phyloP scores from a whole-genome alignment of 2,888 invertebrate genomes.

The Pseudanteris insignis region DNA sequence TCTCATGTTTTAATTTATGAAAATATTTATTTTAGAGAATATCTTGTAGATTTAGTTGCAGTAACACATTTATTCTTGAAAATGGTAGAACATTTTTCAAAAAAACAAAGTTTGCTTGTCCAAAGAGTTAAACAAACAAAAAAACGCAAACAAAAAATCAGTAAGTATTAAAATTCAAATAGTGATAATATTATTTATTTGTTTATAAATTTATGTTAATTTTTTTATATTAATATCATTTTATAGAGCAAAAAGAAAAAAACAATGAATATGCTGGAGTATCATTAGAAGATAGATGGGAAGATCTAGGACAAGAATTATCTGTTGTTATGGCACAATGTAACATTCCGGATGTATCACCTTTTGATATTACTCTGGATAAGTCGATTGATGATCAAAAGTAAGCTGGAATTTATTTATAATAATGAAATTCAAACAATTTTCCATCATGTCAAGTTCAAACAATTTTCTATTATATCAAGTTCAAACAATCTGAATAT shows the following conservation, averaged over 20 bases:
- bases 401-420: constrained; percentile 72
- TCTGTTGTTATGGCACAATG: constrained; percentile 71
- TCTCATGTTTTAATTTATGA: no score
- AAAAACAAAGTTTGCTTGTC: constrained; percentile 70
- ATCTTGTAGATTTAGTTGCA: constrained; percentile 87
- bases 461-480: background rate
- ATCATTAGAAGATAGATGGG: constrained; percentile 73
- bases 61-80: constrained; percentile 90
- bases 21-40: constrained; percentile 71
- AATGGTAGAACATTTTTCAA: constrained; percentile 78
- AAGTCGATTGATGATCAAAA: constrained; percentile 88
- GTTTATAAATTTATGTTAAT: no score
- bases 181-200: no score
- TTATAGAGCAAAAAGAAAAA: no score
- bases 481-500: no score
- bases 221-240: no score
- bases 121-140: constrained; percentile 74
- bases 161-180: background rate
- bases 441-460: constrained; percentile 9
- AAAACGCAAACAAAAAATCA: constrained; percentile 48
- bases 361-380: constrained; percentile 88
- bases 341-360: constrained; percentile 74
- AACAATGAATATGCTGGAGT: no score
- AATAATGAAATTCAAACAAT: constrained; percentile 7
- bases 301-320: constrained; percentile 72